Base-by-base conservation (phyloP, 1,140 invertebrate genomes). In the Armadillidium nasatum region DNA sequence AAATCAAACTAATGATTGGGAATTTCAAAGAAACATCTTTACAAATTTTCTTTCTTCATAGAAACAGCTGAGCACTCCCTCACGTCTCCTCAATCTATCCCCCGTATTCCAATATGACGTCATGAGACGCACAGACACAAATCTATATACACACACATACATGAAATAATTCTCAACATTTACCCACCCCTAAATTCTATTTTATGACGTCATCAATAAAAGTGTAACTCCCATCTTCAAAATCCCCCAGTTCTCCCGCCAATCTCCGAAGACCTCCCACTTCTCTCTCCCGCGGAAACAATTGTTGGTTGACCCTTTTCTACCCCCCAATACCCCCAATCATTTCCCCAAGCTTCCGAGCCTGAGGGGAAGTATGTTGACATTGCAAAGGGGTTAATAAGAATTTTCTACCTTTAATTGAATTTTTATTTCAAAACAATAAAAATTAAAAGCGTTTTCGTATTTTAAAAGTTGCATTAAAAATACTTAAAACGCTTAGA, bases 331-430 rank as follows among this genome's bases (percentile, higher is more conserved):
- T 6, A 33, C 33, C 33, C 33, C 33, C 33, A 33, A 33, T 33
- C 33, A 33, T 33, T 33, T 33, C 50, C 50, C 11, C 50, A 13
- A 60, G 50, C 50, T 60, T 60, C 50, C 50, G 50, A 60, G 50
- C 50, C 50, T 19, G 11, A 60, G 50, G 50, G 50, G 50, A 60
- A 60, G 50, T 60, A 60, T 60, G 50, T 60, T 60, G 50, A 60
- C 50, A 60, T 60, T 60, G 50, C 50, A 60, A 60, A 60, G 50
- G 50, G 50, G 50, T 60, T 60, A 60, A 60, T 60, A 60, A 60
- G 11, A 60, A 60, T 33, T 33, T 33, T 33, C 33, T 33, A 33
- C 33, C 33, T 33, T n/a, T 33, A 33, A 33, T 33, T 33, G 33
- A 3, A 33, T 33, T 33, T 3, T 33, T 33, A 33, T 33, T 33